Evolutionary conservation across 2,113 vertebrate species (phyloP).

Genomic region (Ariopsis seemanni): DNA sequence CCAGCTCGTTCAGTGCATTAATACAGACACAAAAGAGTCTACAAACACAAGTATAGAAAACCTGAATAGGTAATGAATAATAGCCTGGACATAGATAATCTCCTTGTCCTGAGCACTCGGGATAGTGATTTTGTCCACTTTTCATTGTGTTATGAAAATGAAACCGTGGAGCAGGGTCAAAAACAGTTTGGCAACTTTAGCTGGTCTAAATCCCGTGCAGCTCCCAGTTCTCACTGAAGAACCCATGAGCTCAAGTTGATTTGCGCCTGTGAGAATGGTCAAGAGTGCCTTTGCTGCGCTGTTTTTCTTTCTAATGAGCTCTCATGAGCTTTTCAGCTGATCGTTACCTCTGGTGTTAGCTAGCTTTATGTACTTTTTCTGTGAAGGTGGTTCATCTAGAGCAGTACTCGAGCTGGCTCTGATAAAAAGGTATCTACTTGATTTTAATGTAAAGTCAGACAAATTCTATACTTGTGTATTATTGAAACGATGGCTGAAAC

Average conservation of each 20-base stretch:
- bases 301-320: background rate
- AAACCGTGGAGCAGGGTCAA: too few relatives aligned
- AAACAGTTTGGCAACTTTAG: too few relatives aligned
- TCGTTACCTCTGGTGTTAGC: background rate
- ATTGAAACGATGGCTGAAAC: background rate
- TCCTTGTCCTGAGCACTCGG: too few relatives aligned
- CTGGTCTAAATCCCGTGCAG: background rate
- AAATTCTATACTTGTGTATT: background rate
- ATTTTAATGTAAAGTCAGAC: background rate
- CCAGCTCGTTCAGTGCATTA: too few relatives aligned
- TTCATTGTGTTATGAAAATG: too few relatives aligned
- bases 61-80: too few relatives aligned
- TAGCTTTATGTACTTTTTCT: background rate
- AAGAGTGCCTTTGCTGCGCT: background rate
- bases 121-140: too few relatives aligned
- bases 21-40: too few relatives aligned
- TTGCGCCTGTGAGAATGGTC: too few relatives aligned
- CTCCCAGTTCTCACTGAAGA: background rate
- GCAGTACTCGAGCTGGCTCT: background rate
- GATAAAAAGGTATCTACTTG: background rate
- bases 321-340: background rate
- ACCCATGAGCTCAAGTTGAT: background rate
- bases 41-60: too few relatives aligned
- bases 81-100: too few relatives aligned
- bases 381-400: background rate